phyloP scores from a whole-genome alignment of 2,797 vertebrate species.

The Cynopterus sphinx region DNA sequence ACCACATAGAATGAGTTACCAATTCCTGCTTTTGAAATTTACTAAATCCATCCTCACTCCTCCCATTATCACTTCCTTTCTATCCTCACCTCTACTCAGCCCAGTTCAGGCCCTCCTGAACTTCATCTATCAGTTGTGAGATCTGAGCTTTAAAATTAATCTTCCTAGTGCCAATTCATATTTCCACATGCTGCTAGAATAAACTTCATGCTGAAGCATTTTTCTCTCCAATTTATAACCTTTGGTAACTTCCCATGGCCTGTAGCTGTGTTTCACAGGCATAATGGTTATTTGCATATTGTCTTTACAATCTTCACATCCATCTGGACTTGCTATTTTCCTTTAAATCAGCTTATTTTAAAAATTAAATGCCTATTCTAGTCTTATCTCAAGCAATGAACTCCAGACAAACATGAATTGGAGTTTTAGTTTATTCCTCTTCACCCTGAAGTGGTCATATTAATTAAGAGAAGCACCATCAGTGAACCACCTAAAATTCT shows the following conservation, averaged over 20 bases:
- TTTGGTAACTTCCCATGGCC: not conserved
- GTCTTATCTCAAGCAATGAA: not conserved
- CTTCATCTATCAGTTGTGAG: not conserved
- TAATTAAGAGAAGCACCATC: not conserved
- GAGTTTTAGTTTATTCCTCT: constrained; percentile 43
- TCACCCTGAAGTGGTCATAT: not conserved
- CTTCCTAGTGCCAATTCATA: not conserved
- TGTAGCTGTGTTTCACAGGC: not conserved
- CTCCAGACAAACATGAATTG: not conserved
- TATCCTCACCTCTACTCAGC: not conserved
- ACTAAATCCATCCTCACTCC: not conserved
- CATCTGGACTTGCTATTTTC: not conserved
- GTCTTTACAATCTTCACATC: not conserved
- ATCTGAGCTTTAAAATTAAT: constrained; percentile 16
- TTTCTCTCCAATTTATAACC: constrained; percentile 3
- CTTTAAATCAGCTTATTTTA: constrained; percentile 10
- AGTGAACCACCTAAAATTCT: not conserved
- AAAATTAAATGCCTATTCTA: not conserved
- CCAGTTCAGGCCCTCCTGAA: not conserved
- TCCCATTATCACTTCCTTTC: not conserved
- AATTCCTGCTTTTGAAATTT: constrained; percentile 45
- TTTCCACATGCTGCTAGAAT: constrained; percentile 13
- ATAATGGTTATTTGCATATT: not conserved
- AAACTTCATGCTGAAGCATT: constrained; percentile 32
- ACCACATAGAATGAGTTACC: not conserved